phyloP scores from a whole-genome alignment of 2,888 invertebrate species.

The Steinernema carpocapsae region DNA sequence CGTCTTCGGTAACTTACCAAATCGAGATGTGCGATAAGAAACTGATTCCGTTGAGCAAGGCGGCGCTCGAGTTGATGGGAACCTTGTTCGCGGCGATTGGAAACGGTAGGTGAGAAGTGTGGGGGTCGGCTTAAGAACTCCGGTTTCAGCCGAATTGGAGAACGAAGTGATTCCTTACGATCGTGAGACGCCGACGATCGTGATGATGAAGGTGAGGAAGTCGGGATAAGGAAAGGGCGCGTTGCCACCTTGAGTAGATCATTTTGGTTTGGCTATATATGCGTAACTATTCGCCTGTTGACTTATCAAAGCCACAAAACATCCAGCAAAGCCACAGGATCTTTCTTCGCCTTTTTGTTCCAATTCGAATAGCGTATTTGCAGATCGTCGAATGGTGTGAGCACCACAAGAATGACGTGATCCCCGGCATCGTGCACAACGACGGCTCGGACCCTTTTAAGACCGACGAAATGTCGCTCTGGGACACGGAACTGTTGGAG shows the following conservation, averaged over 20 bases:
- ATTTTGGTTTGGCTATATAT: too few relatives aligned
- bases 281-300: too few relatives aligned
- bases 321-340: too few relatives aligned
- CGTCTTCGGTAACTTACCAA: too few relatives aligned
- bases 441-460: neutral
- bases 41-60: neutral
- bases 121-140: neutral
- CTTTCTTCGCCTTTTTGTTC: too few relatives aligned
- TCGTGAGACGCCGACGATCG: neutral
- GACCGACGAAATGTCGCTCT: neutral
- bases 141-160: neutral
- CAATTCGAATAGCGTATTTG: too few relatives aligned
- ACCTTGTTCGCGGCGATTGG: neutral
- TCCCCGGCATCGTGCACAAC: neutral
- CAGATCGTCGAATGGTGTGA: constrained; percentile 26
- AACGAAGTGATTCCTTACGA: neutral
- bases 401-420: neutral
- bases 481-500: neutral
- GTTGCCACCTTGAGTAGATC: too few relatives aligned
- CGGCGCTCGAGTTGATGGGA: neutral
- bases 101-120: neutral
- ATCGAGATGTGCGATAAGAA: neutral
- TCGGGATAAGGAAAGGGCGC: too few relatives aligned
- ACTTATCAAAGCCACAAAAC: too few relatives aligned
- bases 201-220: neutral